Evolutionary conservation across 2,113 vertebrate genomes (phyloP).

Genomic region (Colistium nudipinnis): DNA sequence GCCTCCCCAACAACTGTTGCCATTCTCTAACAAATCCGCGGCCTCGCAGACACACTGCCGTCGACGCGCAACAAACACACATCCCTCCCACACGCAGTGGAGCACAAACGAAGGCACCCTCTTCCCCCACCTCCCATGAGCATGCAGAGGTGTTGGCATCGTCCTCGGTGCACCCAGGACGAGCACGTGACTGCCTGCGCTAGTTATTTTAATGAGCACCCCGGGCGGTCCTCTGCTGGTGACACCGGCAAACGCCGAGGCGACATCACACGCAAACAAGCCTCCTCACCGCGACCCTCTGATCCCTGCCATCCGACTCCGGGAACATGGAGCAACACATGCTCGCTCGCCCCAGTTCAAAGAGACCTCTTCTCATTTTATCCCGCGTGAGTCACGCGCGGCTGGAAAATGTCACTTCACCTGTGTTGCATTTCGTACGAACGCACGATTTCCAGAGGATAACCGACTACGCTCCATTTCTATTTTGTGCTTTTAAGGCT

Average conservation of each 20-base stretch:
- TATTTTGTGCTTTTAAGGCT: conserved; percentile 5
- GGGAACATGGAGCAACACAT: conserved; percentile 53
- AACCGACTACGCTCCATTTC: conserved; percentile 34
- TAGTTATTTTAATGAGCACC: conserved; percentile 85
- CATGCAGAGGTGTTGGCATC: conserved; percentile 79
- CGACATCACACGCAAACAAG: conserved; percentile 77
- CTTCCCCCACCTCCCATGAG: conserved; percentile 69
- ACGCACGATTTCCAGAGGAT: conserved; percentile 45
- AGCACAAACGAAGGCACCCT: conserved; percentile 72
- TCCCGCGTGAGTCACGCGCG: conserved; percentile 31
- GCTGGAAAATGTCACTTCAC: conserved; percentile 66
- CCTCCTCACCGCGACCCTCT: conserved; percentile 75
- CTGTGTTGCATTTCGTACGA: conserved; percentile 41
- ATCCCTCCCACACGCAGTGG: conserved; percentile 69
- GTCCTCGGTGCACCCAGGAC: conserved; percentile 70
- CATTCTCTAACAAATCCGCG: conserved; percentile 53
- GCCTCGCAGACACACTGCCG: conserved; percentile 43
- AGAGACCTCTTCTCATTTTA: conserved; percentile 58
- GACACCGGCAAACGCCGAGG: conserved; percentile 72
- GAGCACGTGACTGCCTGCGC: conserved; percentile 74
- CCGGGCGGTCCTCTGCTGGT: conserved; percentile 77
- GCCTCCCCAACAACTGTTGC: conserved; percentile 81
- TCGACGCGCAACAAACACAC: conserved; percentile 53
- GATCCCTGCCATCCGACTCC: conserved; percentile 78
- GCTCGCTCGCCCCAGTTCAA: conserved; percentile 58